Base-by-base conservation (phyloP, 2,113 vertebrate genomes). In the Gobiocypris rarus region DNA sequence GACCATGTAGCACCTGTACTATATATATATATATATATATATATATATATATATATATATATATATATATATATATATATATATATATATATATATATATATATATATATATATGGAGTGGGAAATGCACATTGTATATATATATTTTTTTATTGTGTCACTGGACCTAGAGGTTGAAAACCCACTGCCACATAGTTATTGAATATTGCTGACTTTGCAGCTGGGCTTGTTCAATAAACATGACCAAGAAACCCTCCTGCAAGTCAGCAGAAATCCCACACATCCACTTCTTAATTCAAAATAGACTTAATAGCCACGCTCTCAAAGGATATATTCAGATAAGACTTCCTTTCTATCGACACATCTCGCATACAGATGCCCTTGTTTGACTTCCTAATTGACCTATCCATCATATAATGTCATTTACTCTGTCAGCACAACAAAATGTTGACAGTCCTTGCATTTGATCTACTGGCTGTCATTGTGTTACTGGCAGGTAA, bases 251-350 rank as follows among this genome's bases (percentile, higher is more conserved):
- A 4, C 65, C n/a, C 28, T 70, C 17, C 48, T 26, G 59, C 75
- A 54, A 81, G 82, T 86, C 84, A 88, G 87, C 77, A 82, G 11
- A 84, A 81, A 77, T 54, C 43, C 67, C 58, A 75, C 70, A 58
- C 31, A 52, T 14, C 56, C 59, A 80, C 45, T 1, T 43, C 43
- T n/a, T 48, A 58, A 83, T 69, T 79, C 65, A 48, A 50, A 77
- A 79, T 75, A 74, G 75, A 79, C 75, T 74, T 63, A 69, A 80
- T 26, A 75, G 52, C 78, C 70, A 24, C 38, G 22, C 65, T 24
- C 45, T 70, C 26, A 0, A 19, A 79, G 56, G 9, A 81, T 67
- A 67, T 24, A 79, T 63, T 81, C 48, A 56, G 26, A 81, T 54
- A 77, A 81, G 48, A 34, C 28, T 69, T 69, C 1, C 19, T 70